Base-by-base conservation (phyloP, 2,113 vertebrate species). In the Recurvirostra avosetta region DNA sequence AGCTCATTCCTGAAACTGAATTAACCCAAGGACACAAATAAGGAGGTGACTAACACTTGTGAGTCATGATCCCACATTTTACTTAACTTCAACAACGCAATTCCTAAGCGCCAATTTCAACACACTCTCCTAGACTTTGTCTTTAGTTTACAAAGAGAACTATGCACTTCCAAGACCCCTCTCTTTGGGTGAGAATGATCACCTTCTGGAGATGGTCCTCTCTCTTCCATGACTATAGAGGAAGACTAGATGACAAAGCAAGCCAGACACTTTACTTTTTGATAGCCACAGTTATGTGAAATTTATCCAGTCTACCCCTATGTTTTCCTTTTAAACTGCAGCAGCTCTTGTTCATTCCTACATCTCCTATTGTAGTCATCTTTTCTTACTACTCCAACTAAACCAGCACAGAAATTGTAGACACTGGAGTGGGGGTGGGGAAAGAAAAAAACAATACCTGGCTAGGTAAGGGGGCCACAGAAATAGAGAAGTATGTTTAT, bases 401-500 rank as follows among this genome's bases (percentile, higher is more conserved):
- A 83, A 71, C 3, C 52, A 81, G 25, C 14, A 56, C 2, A 72
- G 16, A 89, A 91, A 77, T 2, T 17, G 2, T 19, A 84, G 45
- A 73, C 94, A 53, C 14, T 62, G 20, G 79, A 47, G 40, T 41
- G 5, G 14, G 8, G 4, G 5, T 45, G 22, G 9, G 18, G 6
- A 6, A 26, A 52, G 32, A 34, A 14, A 36, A 32, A 55, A 16
- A 30, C 15, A 13, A 25, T 12, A 22, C 25, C 29, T 29, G 2
- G 5, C 10, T 43, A 58, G 5, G 5, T 26, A 43, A 70, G 30
- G 8, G 8, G 8, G 1, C 1, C 1, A 62, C 4, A 59, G 16
- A 78, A 85, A 87, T 27, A 85, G 11, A n/a, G 27, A 49, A 2
- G 3, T 45, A 45, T 32, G 10, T 9, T 36, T 91, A 34, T 6